These are phyloP conservation scores for Melinaea marsaeus DNA, from an alignment of 2,888 invertebrate genomes.

Conservation along the genomic window DNA sequence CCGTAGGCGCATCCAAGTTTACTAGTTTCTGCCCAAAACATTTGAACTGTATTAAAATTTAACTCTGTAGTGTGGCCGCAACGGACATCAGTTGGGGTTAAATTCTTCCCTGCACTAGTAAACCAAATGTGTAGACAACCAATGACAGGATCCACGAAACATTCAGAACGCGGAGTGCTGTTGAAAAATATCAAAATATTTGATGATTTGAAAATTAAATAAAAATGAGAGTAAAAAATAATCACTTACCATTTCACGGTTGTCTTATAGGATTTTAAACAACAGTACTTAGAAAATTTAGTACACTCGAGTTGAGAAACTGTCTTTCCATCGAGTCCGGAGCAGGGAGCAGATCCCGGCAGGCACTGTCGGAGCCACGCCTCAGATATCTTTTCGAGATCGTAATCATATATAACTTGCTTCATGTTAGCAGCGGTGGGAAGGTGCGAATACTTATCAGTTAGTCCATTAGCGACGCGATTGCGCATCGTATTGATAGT, in stretches of 20 bases:
- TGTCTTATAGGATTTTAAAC: constrained; percentile 37
- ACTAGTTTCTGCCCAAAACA: constrained; percentile 62
- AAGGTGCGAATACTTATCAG: constrained; percentile 51
- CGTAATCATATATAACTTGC: constrained; percentile 62
- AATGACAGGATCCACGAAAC: constrained; percentile 54
- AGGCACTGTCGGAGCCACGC: constrained; percentile 65
- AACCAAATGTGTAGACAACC: constrained; percentile 68
- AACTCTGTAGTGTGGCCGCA: constrained; percentile 54
- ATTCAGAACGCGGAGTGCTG: constrained; percentile 61
- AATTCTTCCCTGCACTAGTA: constrained; percentile 48
- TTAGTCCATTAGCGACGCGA: constrained; percentile 54
- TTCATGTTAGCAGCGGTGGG: constrained; percentile 65
- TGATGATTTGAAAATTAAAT: constrained; percentile 18
- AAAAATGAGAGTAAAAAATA: not conserved
- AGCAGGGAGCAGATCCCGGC: constrained; percentile 64
- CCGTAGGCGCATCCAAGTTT: constrained; percentile 68
- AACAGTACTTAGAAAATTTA: constrained; percentile 57
- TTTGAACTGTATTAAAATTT: constrained; percentile 57
- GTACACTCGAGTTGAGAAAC: constrained; percentile 65
- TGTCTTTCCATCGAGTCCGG: constrained; percentile 53
- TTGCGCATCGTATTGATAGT: constrained; percentile 68
- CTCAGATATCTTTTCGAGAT: constrained; percentile 59
- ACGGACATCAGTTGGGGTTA: constrained; percentile 50
- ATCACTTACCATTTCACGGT: constrained; percentile 47
- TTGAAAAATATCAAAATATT: constrained; percentile 5